A percentile compares a stretch with the other conserved stretches of the same genome.
Conservation (phyloP, 2,113 vertebrate genomes). For the Acanthochromis polyacanthus region DNA sequence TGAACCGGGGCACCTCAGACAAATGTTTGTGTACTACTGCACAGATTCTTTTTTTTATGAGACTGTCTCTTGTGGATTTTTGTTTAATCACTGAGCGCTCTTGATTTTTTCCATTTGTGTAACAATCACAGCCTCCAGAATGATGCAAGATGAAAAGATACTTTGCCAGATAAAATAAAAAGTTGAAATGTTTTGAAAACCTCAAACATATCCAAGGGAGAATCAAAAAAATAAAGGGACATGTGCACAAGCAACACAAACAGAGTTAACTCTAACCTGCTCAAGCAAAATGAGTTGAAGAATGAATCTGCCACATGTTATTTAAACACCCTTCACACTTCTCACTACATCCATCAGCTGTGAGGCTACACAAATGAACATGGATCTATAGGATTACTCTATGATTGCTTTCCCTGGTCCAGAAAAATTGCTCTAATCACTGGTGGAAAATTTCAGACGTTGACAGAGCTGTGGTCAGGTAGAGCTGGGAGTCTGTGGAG, state of each 20-base stretch:
- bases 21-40: constrained; percentile 14
- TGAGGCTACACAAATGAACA: constrained; percentile 40
- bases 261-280: constrained; percentile 14
- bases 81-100: neutral
- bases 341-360: constrained; percentile 16
- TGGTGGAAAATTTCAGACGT: constrained; percentile 49
- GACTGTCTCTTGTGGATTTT: neutral
- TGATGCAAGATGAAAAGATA: neutral
- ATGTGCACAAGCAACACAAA: constrained; percentile 1
- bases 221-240: neutral
- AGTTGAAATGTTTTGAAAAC: no score
- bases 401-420: constrained; percentile 57
- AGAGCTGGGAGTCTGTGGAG: constrained; percentile 1
- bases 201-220: neutral
- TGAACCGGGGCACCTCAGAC: constrained; percentile 27
- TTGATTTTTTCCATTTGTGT: neutral
- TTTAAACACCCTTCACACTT: constrained; percentile 30
- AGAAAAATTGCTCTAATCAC: constrained; percentile 48
- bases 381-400: constrained; percentile 53
- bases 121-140: neutral
- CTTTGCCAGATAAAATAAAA: no score
- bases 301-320: constrained; percentile 28
- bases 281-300: neutral
- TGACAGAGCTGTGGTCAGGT: constrained; percentile 64
- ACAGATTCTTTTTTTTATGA: constrained; percentile 13